phyloP scores from a whole-genome alignment of 2,888 invertebrate genomes.

The Agrypnus murinus region DNA sequence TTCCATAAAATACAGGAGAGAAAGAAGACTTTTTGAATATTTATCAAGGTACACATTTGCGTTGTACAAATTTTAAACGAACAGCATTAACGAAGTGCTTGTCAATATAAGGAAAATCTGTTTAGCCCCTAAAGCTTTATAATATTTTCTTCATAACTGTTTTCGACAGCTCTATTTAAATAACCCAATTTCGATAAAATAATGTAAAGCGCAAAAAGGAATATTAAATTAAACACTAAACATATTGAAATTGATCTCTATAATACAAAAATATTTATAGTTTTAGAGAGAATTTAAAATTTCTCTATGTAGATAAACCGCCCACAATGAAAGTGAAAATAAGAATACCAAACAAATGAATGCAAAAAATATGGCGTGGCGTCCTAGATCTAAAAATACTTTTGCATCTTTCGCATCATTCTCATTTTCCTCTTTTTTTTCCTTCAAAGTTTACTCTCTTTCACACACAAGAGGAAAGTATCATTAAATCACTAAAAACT shows the following conservation, averaged over 20 bases:
- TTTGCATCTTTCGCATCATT: conserved; percentile 1
- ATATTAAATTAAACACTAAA: conserved; percentile 1
- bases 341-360: background rate
- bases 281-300: too few relatives aligned
- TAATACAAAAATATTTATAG: too few relatives aligned
- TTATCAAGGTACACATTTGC: conserved; percentile 29
- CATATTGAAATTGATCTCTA: too few relatives aligned
- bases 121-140: conserved; percentile 17
- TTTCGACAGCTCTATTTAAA: conserved; percentile 41
- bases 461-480: background rate
- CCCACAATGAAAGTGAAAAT: too few relatives aligned
- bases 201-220: background rate
- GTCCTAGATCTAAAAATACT: conserved; percentile 5
- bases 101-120: conserved; percentile 29
- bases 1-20: conserved; percentile 22
- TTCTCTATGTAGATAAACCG: too few relatives aligned
- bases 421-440: background rate
- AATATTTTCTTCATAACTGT: conserved; percentile 32
- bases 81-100: conserved; percentile 20
- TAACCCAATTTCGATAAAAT: conserved; percentile 23
- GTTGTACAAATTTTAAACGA: conserved; percentile 14
- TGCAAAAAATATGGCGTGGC: background rate
- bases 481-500: conserved; percentile 1
- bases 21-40: conserved; percentile 33
- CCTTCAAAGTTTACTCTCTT: background rate